phyloP scores from a whole-genome alignment of 2,888 invertebrate species.

The Drosophila neonasuta region DNA sequence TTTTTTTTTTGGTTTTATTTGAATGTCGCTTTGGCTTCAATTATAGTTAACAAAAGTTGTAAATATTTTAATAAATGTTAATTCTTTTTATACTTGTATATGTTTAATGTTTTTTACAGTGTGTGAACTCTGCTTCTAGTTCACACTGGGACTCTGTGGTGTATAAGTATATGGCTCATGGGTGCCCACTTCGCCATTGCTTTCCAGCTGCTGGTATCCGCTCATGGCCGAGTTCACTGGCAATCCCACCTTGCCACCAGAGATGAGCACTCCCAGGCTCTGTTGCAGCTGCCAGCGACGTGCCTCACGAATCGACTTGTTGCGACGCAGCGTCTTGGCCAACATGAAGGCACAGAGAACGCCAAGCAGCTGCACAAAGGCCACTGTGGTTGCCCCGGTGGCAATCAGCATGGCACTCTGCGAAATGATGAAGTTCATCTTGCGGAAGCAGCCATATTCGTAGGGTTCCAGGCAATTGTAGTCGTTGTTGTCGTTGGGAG shows the following conservation, averaged over 20 bases:
- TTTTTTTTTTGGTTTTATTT: constrained; percentile 52
- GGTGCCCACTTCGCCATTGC: constrained; percentile 68
- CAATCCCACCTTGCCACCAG: constrained; percentile 75
- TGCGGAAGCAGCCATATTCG: constrained; percentile 85
- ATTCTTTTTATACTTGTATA: not conserved
- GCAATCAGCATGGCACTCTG: constrained; percentile 88
- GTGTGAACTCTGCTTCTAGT: constrained; percentile 51
- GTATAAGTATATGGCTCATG: constrained; percentile 79
- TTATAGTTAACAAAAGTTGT: constrained; percentile 45
- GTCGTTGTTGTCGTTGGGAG: constrained; percentile 17
- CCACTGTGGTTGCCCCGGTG: constrained; percentile 90
- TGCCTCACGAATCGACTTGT: constrained; percentile 88
- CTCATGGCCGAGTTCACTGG: constrained; percentile 74
- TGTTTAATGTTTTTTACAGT: constrained; percentile 1
- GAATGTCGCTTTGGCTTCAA: constrained; percentile 39
- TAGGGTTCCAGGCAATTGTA: constrained; percentile 73
- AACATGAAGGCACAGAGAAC: constrained; percentile 94
- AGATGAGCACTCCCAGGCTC: constrained; percentile 80
- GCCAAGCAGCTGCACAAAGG: constrained; percentile 92
- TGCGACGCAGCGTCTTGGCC: constrained; percentile 91
- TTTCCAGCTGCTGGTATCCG: constrained; percentile 80
- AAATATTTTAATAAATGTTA: constrained; percentile 30
- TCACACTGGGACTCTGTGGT: constrained; percentile 81
- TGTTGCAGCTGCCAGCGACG: constrained; percentile 86
- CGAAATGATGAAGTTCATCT: constrained; percentile 85